Conservation (phyloP, 2,113 vertebrate species). For the Ifrita kowaldi region DNA sequence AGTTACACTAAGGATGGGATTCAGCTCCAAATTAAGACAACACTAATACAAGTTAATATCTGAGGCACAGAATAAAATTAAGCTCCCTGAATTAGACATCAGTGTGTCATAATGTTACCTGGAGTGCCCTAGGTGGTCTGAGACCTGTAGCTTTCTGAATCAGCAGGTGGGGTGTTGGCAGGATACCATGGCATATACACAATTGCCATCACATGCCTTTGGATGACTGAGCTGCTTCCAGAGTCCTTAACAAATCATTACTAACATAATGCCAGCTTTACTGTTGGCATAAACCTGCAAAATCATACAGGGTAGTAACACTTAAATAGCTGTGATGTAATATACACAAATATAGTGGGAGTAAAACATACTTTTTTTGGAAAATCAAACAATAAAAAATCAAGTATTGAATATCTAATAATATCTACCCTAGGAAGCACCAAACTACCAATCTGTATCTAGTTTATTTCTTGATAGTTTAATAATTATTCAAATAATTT, state of each 20-base stretch:
- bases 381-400: background rate
- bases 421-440: background rate
- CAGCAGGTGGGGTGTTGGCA: background rate
- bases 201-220: background rate
- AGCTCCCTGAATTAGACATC: background rate
- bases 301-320: background rate
- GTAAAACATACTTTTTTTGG: background rate
- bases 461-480: background rate
- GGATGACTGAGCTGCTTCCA: background rate
- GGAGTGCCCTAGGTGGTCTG: background rate
- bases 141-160: background rate
- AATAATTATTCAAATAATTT: background rate
- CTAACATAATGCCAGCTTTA: background rate
- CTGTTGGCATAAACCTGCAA: background rate
- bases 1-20: background rate
- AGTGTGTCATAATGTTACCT: background rate
- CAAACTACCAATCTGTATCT: background rate
- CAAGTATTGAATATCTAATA: background rate
- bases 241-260: background rate
- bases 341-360: background rate
- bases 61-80: background rate
- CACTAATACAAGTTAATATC: background rate
- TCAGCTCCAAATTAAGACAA: background rate
- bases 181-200: rapidly evolving
- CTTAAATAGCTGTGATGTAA: background rate